Evolutionary conservation across 2,888 invertebrate genomes (phyloP), one percentile per base, ranked within the genome.

Genomic region (Eudemis profundana): DNA sequence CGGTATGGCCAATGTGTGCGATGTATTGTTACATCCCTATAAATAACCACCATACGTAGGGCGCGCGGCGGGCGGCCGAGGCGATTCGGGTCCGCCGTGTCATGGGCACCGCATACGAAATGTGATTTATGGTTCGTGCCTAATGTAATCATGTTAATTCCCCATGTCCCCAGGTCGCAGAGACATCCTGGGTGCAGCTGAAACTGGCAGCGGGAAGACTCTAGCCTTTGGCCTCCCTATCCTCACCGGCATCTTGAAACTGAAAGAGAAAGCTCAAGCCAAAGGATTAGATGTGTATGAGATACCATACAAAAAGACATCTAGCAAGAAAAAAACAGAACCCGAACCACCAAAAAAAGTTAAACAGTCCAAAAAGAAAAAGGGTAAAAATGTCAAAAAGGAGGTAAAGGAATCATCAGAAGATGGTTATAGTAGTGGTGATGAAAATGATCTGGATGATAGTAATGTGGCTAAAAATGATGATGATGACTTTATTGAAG

Each of bases 161-260:
- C n/a, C n/a, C n/a, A n/a, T n/a, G n/a, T 71, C 81, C 81, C 14
- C 74, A 94, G 94, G 95, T 42, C 94, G 95, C 51, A 94, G 96
- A 86, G 99, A 99, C 85, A 97, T 99, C 72, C 87, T 99, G 0
- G 99, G 99, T n/a, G 99, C 99, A 61, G 99, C 99, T 2, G 98
- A 99, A 93, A 99, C 99, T 0, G 99, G 99, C 0, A 99, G 98
- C 86, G 99, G 99, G 0, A 99, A 99, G 93, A 99, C 99, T 0
- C 89, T 99, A 57, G 99, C 99, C 0, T 99, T 99, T 91, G 98
- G 97, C 0, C 96, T 99, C 66, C 99, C 99, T 8, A 95, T 99
- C 44, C 87, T 99, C 64, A 93, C 95, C 60, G 97, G 97, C 14
- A 98, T 99, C 69, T 87, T 98, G 73, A 94, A 95, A 76, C 79